These are phyloP conservation scores for Macaria notata DNA, from an alignment of 2,888 invertebrate species.

Conservation along the genomic window DNA sequence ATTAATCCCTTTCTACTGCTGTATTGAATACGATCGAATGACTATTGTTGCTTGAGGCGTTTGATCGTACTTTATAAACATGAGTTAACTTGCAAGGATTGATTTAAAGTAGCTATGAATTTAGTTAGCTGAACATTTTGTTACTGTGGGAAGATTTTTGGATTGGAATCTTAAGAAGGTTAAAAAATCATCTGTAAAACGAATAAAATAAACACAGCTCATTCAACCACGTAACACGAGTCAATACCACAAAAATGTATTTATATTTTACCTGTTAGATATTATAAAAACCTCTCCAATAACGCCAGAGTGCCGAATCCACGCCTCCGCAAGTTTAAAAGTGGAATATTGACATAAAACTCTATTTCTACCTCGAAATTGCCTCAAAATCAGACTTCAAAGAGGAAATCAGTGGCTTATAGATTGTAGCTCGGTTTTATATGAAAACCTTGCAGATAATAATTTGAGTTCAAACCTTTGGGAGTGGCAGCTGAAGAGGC, in stretches of 20 bases:
- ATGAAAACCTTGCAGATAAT: slow-evolving; percentile 62
- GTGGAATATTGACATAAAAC: not conserved
- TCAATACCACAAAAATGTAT: too few relatives aligned
- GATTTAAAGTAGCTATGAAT: not conserved
- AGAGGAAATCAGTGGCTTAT: slow-evolving; percentile 41
- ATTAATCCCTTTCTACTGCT: slow-evolving; percentile 71
- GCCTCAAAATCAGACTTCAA: slow-evolving; percentile 23
- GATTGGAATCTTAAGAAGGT: too few relatives aligned
- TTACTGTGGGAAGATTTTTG: too few relatives aligned
- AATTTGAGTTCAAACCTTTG: slow-evolving; percentile 69
- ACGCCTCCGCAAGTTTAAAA: too few relatives aligned
- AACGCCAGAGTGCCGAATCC: too few relatives aligned
- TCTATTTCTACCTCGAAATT: slow-evolving; percentile 12
- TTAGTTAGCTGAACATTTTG: too few relatives aligned
- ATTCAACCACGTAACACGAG: too few relatives aligned
- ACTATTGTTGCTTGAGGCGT: slow-evolving; percentile 18
- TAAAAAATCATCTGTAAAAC: too few relatives aligned
- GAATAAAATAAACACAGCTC: too few relatives aligned
- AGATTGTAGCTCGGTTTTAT: slow-evolving; percentile 47
- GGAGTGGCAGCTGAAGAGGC: slow-evolving; percentile 68
- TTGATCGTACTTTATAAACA: slow-evolving; percentile 14
- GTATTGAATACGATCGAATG: slow-evolving; percentile 37
- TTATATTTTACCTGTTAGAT: too few relatives aligned
- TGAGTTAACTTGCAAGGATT: slow-evolving; percentile 1
- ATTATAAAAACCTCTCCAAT: too few relatives aligned